phyloP scores from a whole-genome alignment of 2,113 vertebrate genomes.

The Raphicerus campestris region DNA sequence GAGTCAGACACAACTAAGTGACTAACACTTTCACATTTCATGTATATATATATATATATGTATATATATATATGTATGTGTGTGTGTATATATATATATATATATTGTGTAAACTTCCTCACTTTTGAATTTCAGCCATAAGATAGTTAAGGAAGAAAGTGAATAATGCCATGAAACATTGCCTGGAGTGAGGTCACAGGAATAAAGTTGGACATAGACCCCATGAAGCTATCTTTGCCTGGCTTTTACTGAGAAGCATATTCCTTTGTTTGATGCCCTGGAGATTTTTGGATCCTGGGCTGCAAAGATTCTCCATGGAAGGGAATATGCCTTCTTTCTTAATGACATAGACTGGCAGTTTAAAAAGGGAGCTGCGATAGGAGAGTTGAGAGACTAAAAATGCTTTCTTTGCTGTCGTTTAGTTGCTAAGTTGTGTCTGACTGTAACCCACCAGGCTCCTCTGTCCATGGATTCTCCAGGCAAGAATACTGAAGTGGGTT shows the following conservation, averaged over 20 bases:
- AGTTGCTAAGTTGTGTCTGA: neutral
- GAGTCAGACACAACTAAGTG: neutral
- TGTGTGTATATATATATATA: rapidly evolving
- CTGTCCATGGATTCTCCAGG: neutral
- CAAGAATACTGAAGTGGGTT: neutral
- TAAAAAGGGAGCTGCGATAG: neutral
- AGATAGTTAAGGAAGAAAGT: neutral
- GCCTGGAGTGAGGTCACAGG: neutral
- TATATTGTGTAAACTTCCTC: neutral
- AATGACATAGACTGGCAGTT: neutral
- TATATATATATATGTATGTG: rapidly evolving
- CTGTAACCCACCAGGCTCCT: neutral
- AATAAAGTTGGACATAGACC: neutral
- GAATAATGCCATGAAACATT: neutral
- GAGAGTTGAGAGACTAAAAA: neutral
- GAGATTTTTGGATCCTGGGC: neutral
- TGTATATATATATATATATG: neutral
- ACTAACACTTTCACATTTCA: neutral
- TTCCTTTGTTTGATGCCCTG: neutral
- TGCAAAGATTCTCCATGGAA: neutral
- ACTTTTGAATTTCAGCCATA: neutral
- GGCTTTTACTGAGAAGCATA: neutral
- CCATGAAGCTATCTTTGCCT: neutral
- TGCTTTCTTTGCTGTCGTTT: neutral
- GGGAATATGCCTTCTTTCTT: neutral